These are phyloP conservation scores for Okapia johnstoni DNA, from an alignment of 2,113 vertebrate genomes.

Conservation along the genomic window DNA sequence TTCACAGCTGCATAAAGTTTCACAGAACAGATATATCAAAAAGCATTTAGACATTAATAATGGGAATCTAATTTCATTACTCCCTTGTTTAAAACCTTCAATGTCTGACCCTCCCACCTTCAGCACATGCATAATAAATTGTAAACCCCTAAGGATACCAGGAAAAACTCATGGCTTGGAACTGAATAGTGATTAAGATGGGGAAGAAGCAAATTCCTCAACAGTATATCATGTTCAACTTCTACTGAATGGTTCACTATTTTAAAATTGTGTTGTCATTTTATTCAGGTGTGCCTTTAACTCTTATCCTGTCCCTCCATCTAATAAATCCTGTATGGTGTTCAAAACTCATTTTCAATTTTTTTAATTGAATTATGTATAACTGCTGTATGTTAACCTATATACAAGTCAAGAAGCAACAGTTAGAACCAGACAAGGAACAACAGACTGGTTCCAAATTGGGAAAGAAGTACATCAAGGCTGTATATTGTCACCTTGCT, in stretches of 20 bases:
- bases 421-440: background rate
- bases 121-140: background rate
- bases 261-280: background rate
- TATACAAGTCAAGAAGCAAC: background rate
- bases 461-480: background rate
- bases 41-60: background rate
- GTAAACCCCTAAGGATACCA: background rate
- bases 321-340: background rate
- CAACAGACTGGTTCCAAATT: background rate
- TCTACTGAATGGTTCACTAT: background rate
- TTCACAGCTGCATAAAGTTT: background rate
- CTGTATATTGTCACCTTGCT: background rate
- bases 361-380: background rate
- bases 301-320: background rate
- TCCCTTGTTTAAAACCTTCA: background rate
- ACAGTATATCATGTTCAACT: background rate
- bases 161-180: background rate
- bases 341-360: background rate
- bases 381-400: background rate
- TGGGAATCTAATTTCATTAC: background rate
- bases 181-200: background rate
- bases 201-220: background rate
- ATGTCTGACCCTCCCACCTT: accelerated
- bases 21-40: background rate
- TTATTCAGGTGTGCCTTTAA: background rate